Conservation (phyloP, 1,140 invertebrate genomes). For the Wasmannia auropunctata region DNA sequence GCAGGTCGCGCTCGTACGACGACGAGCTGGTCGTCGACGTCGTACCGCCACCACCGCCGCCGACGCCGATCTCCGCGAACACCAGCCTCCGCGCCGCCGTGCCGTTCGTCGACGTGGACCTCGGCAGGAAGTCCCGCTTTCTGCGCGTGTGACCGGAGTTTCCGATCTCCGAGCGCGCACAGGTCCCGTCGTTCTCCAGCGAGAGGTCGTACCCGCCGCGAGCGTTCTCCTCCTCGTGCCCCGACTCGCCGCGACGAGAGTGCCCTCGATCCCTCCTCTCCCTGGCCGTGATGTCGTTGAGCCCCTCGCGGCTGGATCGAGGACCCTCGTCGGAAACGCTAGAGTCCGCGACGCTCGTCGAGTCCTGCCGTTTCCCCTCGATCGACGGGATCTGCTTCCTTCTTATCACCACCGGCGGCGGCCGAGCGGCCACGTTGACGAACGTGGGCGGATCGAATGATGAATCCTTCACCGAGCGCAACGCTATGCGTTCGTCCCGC, state of each 20-base stretch:
- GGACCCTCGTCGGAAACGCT: constrained; percentile 73
- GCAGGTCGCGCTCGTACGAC: constrained; percentile 67
- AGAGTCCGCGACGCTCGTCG: constrained; percentile 67
- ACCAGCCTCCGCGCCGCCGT: constrained; percentile 45
- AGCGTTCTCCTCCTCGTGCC: background rate
- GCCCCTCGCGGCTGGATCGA: constrained; percentile 71
- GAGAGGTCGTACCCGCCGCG: constrained; percentile 5
- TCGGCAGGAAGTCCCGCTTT: constrained; percentile 70
- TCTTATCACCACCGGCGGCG: constrained; percentile 79
- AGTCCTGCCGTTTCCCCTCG: constrained; percentile 59
- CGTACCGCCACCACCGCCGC: constrained; percentile 53
- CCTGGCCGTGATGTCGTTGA: background rate
- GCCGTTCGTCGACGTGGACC: constrained; percentile 75
- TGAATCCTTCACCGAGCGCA: constrained; percentile 72
- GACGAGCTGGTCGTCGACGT: constrained; percentile 66
- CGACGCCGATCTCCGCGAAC: constrained; percentile 57
- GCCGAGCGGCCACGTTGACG: constrained; percentile 70
- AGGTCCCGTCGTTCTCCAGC: constrained; percentile 5
- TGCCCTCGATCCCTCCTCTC: constrained; percentile 26
- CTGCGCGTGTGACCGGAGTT: background rate
- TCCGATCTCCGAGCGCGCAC: background rate
- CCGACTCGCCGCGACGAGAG: background rate
- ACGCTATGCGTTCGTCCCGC: constrained; percentile 70
- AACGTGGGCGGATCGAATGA: constrained; percentile 55
- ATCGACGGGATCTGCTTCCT: constrained; percentile 74